Conservation (phyloP, 1,140 invertebrate species). For the Leptinotarsa texana region DNA sequence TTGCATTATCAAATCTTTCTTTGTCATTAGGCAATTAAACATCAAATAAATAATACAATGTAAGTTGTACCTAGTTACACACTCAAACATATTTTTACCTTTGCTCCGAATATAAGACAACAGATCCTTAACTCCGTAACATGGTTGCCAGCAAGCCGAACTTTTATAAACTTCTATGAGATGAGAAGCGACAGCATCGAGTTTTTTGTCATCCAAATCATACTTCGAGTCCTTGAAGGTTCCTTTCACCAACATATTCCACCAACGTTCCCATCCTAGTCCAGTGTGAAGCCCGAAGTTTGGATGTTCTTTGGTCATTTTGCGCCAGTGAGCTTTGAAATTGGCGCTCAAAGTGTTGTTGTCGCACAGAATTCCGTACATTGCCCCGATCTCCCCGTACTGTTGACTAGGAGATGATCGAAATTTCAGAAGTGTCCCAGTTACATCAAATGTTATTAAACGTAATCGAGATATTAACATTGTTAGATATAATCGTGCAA, state of each 20-base stretch:
- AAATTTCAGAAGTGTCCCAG: slow-evolving; percentile 79
- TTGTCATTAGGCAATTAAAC: slow-evolving; percentile 54
- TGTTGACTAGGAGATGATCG: slow-evolving; percentile 69
- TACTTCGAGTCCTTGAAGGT: slow-evolving; percentile 64
- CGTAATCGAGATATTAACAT: slow-evolving; percentile 53
- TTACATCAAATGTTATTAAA: slow-evolving; percentile 86
- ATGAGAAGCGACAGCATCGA: slow-evolving; percentile 63
- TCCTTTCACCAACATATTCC: slow-evolving; percentile 68
- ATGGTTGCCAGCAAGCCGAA: slow-evolving; percentile 70
- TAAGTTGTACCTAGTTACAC: slow-evolving; percentile 55
- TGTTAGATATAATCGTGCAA: no score
- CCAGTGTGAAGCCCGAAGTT: slow-evolving; percentile 75
- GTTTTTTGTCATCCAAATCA: slow-evolving; percentile 54
- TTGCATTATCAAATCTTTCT: slow-evolving; percentile 37
- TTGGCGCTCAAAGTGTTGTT: slow-evolving; percentile 63
- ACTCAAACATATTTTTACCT: slow-evolving; percentile 46
- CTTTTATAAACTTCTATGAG: slow-evolving; percentile 72
- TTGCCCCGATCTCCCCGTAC: slow-evolving; percentile 70
- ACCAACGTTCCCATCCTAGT: slow-evolving; percentile 81
- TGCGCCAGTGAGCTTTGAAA: slow-evolving; percentile 67
- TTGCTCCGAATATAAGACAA: slow-evolving; percentile 58
- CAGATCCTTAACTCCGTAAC: slow-evolving; percentile 66
- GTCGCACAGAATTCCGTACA: slow-evolving; percentile 69
- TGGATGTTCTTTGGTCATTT: slow-evolving; percentile 70
- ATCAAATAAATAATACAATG: no score